These are phyloP conservation scores for Adelges cooleyi DNA, from an alignment of 1,140 invertebrate species.

Conservation along the genomic window DNA sequence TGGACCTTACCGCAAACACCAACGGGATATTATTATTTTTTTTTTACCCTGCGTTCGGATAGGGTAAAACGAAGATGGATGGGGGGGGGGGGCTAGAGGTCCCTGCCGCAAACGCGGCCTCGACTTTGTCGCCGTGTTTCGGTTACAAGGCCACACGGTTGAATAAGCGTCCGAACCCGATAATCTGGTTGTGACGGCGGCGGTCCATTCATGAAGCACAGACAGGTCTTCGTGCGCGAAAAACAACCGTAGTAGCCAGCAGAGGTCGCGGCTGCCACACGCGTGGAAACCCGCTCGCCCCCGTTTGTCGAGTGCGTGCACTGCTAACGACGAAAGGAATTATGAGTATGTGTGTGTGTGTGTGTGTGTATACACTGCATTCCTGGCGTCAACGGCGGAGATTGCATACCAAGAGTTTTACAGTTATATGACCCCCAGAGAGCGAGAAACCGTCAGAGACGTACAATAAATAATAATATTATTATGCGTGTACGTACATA, in stretches of 20 bases:
- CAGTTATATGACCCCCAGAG: conserved; percentile 21
- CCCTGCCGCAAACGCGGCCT: not conserved
- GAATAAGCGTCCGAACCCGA: not conserved
- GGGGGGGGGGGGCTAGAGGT: too few species aligned
- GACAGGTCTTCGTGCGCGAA: not conserved
- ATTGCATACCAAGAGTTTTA: conserved; percentile 16
- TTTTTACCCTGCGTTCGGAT: too few species aligned
- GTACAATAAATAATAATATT: too few species aligned
- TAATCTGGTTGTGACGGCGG: not conserved
- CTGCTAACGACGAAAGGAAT: not conserved
- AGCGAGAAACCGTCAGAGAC: conserved; percentile 15
- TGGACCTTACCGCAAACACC: too few species aligned
- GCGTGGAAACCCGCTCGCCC: not conserved
- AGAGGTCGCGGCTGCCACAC: conserved; percentile 8
- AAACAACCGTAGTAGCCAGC: conserved; percentile 13
- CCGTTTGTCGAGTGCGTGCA: not conserved
- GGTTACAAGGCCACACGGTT: conserved; percentile 4
- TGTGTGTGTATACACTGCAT: conserved; percentile 3
- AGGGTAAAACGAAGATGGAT: too few species aligned
- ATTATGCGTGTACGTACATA: not conserved
- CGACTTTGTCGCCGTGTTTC: conserved; percentile 2
- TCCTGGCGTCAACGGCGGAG: not conserved
- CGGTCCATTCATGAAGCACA: conserved; percentile 17
- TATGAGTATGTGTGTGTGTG: not conserved
- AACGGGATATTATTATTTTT: too few species aligned